Conservation (phyloP, 2,888 invertebrate genomes). For the Tiliacea citrago region DNA sequence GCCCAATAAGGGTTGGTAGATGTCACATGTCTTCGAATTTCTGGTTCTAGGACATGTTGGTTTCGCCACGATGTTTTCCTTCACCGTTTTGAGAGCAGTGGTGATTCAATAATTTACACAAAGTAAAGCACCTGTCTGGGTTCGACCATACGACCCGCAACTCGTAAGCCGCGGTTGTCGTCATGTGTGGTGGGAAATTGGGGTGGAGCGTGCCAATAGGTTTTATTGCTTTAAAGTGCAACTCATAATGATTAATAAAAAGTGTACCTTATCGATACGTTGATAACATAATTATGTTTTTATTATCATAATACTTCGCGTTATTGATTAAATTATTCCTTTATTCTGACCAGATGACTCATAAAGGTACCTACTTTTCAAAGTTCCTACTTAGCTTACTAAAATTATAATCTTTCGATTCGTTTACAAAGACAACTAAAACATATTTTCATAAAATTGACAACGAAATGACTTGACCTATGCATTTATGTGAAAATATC, state of each 20-base stretch:
- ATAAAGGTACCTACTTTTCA: not conserved
- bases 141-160: too few relatives aligned
- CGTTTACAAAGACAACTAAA: not conserved
- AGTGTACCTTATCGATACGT: not conserved
- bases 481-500: not conserved
- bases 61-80: too few relatives aligned
- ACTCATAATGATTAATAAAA: slow-evolving; percentile 9
- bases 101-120: too few relatives aligned
- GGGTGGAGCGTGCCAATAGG: not conserved
- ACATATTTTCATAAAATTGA: not conserved
- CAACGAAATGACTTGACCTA: not conserved
- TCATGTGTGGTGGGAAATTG: not conserved
- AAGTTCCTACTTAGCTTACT: too few relatives aligned
- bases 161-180: too few relatives aligned
- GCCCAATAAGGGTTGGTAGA: too few relatives aligned
- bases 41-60: too few relatives aligned
- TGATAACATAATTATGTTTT: not conserved
- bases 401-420: too few relatives aligned
- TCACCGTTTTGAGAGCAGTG: too few relatives aligned
- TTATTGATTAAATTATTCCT: not conserved
- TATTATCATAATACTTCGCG: not conserved
- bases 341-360: not conserved
- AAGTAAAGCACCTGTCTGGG: too few relatives aligned
- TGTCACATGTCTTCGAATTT: too few relatives aligned
- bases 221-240: not conserved